Evolutionary conservation across 2,113 vertebrate genomes (phyloP).

Genomic region (Daubentonia madagascariensis): DNA sequence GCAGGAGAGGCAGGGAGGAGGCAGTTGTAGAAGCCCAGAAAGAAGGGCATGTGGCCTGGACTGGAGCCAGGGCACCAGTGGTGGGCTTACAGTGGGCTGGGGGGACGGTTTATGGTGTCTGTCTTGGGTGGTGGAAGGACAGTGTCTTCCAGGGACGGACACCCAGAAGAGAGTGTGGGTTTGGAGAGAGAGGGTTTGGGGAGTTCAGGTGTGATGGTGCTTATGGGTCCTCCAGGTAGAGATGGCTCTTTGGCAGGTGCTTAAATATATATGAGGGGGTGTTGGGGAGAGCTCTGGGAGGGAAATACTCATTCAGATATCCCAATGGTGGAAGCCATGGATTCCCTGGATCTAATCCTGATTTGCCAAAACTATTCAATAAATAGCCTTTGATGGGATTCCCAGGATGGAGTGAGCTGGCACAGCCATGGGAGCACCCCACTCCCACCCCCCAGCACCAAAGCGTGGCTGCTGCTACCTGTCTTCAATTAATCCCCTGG

Average conservation of each 20-base stretch:
- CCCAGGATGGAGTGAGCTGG: background rate
- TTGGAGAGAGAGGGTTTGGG: background rate
- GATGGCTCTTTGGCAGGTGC: background rate
- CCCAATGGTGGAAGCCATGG: background rate
- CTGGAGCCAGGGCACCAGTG: background rate
- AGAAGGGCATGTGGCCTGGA: background rate
- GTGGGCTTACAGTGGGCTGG: background rate
- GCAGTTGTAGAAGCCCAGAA: background rate
- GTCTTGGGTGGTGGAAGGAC: background rate
- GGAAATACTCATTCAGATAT: background rate
- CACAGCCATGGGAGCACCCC: background rate
- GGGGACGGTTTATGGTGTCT: background rate
- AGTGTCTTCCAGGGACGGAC: background rate
- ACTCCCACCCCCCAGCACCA: accelerated
- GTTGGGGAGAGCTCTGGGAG: background rate
- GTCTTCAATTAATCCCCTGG: background rate
- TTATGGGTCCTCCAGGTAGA: background rate
- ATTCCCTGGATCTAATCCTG: background rate
- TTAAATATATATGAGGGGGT: background rate
- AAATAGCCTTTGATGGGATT: background rate
- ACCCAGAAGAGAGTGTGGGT: background rate
- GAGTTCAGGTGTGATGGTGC: background rate
- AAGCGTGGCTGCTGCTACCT: background rate
- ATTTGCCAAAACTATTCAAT: background rate
- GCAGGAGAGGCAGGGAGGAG: background rate